Evolutionary conservation across 2,888 invertebrate genomes (phyloP).

Genomic region (Lepetodrilus schrolli): DNA sequence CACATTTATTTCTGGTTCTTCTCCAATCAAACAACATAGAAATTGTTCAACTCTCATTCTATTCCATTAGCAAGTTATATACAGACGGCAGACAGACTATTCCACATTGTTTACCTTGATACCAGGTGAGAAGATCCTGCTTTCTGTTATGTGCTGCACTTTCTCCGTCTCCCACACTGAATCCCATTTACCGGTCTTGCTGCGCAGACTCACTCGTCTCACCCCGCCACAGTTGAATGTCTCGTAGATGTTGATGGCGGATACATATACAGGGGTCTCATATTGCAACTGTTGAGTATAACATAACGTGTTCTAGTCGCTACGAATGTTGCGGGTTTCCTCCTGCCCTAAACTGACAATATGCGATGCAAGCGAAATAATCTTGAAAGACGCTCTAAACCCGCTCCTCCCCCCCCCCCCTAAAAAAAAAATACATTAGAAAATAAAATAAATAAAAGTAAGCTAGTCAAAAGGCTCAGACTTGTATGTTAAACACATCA

Average conservation of each 20-base stretch:
- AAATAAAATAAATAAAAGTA: background rate
- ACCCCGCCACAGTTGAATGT: background rate
- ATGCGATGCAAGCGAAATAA: too few relatives aligned
- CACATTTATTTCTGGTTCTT: too few relatives aligned
- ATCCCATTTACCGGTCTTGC: constrained; percentile 1
- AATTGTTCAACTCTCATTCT: too few relatives aligned
- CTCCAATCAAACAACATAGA: too few relatives aligned
- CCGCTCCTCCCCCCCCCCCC: background rate
- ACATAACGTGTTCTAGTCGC: background rate
- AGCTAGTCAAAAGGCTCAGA: background rate
- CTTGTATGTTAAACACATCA: background rate
- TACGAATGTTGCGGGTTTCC: too few relatives aligned
- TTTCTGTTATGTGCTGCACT: background rate
- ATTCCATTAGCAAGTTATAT: too few relatives aligned
- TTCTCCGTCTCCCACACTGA: background rate
- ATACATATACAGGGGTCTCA: background rate
- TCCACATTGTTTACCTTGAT: too few relatives aligned
- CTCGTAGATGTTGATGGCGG: constrained; percentile 25
- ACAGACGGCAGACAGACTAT: too few relatives aligned
- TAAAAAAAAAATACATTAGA: background rate
- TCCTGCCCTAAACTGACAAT: too few relatives aligned
- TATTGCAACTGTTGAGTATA: background rate
- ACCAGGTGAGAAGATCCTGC: constrained; percentile 14
- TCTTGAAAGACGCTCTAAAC: too few relatives aligned
- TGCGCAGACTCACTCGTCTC: background rate